These are phyloP conservation scores for Nannospalax galili DNA, from an alignment of 2,113 vertebrate genomes.

Conservation along the genomic window DNA sequence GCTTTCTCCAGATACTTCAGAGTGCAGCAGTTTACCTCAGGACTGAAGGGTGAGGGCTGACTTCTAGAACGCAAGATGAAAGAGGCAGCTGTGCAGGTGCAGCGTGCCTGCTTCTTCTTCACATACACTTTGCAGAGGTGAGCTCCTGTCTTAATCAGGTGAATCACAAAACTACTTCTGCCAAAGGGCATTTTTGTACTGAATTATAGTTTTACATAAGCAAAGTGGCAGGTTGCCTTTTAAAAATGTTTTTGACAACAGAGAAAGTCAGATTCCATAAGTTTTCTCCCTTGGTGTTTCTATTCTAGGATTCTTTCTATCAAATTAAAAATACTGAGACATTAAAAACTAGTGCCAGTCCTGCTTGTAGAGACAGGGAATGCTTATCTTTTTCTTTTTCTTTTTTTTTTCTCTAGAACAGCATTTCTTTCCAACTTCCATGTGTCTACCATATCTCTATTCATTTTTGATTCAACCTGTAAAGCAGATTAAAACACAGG, in stretches of 20 bases:
- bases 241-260: neutral
- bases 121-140: neutral
- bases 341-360: neutral
- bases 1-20: neutral
- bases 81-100: neutral
- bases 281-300: neutral
- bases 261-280: neutral
- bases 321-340: constrained; percentile 29
- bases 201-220: neutral
- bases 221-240: neutral
- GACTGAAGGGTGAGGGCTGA: neutral
- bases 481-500: neutral
- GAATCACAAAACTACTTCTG: no score
- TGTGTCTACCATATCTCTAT: neutral
- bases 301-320: neutral
- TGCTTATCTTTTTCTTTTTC: neutral
- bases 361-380: neutral
- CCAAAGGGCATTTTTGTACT: no score
- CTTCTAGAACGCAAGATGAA: neutral
- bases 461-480: neutral
- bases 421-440: neutral
- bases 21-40: neutral
- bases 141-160: neutral
- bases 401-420: constrained; percentile 13
- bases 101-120: fast-evolving